A percentile compares a stretch with the other conserved stretches of the same genome.
These are phyloP conservation scores for Neocloeon triangulifer DNA, from an alignment of 1,140 invertebrate species.

Conservation along the genomic window DNA sequence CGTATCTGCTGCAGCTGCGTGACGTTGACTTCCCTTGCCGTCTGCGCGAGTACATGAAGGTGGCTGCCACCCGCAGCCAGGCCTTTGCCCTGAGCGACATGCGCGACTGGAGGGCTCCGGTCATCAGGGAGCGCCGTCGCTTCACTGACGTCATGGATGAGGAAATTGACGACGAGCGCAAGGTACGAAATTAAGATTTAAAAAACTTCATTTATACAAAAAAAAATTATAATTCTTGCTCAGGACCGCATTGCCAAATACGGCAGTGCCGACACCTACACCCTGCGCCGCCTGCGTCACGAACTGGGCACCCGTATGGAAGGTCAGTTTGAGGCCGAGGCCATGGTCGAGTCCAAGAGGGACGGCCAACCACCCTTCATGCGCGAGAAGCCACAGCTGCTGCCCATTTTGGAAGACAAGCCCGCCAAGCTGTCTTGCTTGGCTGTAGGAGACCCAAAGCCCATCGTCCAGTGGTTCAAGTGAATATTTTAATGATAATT, in stretches of 20 bases:
- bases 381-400: slow-evolving; percentile 52
- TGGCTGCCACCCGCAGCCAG: slow-evolving; percentile 49
- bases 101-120: slow-evolving; percentile 57
- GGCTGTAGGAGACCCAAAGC: slow-evolving; percentile 73
- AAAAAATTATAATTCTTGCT: neutral
- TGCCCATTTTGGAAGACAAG: slow-evolving; percentile 57
- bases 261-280: slow-evolving; percentile 11
- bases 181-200: slow-evolving; percentile 43
- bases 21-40: slow-evolving; percentile 82
- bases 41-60: slow-evolving; percentile 80
- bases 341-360: slow-evolving; percentile 53
- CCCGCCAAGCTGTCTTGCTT: slow-evolving; percentile 57
- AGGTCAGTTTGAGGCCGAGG: slow-evolving; percentile 62
- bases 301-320: slow-evolving; percentile 58
- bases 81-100: slow-evolving; percentile 33
- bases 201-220: neutral
- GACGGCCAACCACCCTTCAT: slow-evolving; percentile 56
- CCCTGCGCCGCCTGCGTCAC: slow-evolving; percentile 47
- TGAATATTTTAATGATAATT: slow-evolving; percentile 12
- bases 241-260: neutral
- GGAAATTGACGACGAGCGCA: slow-evolving; percentile 77
- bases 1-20: slow-evolving; percentile 75
- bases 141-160: slow-evolving; percentile 93
- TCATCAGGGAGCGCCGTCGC: slow-evolving; percentile 67
- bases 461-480: slow-evolving; percentile 88